Conservation (phyloP, 1,140 invertebrate genomes). For the Eumaeus atala region DNA sequence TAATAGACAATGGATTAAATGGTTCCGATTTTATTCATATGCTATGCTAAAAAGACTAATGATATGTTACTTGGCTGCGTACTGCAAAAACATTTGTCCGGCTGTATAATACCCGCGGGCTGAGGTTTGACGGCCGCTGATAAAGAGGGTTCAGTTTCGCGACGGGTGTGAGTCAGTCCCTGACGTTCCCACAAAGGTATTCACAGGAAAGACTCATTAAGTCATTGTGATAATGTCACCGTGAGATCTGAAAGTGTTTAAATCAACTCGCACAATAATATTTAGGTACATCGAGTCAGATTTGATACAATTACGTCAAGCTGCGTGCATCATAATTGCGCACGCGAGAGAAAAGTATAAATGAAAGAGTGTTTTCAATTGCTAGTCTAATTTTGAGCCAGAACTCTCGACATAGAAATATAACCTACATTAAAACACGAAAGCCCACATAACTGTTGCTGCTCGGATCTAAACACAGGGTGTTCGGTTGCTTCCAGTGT, state of each 20-base stretch:
- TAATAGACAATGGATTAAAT: no score
- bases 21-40: no score
- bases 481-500: slow-evolving; percentile 25
- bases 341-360: slow-evolving; percentile 28
- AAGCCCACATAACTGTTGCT: slow-evolving; percentile 62
- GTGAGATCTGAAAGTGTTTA: slow-evolving; percentile 42
- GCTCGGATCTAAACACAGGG: slow-evolving; percentile 58
- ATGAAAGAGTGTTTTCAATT: slow-evolving; percentile 40
- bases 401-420: slow-evolving; percentile 61
- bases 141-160: slow-evolving; percentile 50
- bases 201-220: slow-evolving; percentile 58
- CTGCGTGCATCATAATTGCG: slow-evolving; percentile 29
- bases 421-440: slow-evolving; percentile 64
- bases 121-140: no score
- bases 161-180: slow-evolving; percentile 49
- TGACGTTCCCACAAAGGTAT: slow-evolving; percentile 63
- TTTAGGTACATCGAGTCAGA: slow-evolving; percentile 24
- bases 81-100: no score
- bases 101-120: no score
- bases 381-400: slow-evolving; percentile 52
- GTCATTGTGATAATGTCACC: slow-evolving; percentile 58
- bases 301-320: slow-evolving; percentile 38
- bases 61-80: no score
- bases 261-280: slow-evolving; percentile 17
- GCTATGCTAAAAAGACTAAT: no score